Conservation (phyloP, 1,140 invertebrate genomes). For the Ceratina calcarata region DNA sequence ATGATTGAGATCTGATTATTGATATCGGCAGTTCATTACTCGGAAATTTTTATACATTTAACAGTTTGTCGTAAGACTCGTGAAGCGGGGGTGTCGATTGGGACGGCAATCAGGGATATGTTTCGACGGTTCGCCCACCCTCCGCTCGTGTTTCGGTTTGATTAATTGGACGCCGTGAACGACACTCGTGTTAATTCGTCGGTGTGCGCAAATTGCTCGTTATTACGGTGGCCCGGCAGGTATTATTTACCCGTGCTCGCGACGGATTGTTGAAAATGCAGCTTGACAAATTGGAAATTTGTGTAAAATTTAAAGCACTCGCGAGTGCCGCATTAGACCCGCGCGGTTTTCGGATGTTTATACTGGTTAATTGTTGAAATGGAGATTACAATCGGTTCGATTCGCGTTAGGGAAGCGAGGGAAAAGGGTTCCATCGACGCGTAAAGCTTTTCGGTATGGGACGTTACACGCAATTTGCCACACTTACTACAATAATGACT, state of each 20-base stretch:
- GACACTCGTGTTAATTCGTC: slow-evolving; percentile 21
- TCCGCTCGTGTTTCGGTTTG: not conserved
- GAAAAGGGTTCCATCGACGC: slow-evolving; percentile 21
- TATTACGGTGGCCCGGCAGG: not conserved
- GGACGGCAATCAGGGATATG: too few species aligned
- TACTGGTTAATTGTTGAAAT: slow-evolving; percentile 11
- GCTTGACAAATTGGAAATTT: slow-evolving; percentile 15
- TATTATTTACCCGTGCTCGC: not conserved
- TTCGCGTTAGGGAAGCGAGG: not conserved
- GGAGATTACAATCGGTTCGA: not conserved
- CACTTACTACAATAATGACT: slow-evolving; percentile 71
- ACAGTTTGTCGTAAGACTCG: not conserved
- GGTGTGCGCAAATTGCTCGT: slow-evolving; percentile 1
- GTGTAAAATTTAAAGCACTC: not conserved
- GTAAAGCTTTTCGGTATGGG: slow-evolving; percentile 49
- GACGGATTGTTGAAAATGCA: slow-evolving; percentile 8
- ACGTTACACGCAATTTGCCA: slow-evolving; percentile 77
- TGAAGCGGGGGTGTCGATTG: too few species aligned
- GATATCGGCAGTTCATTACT: too few species aligned
- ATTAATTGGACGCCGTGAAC: slow-evolving; percentile 33
- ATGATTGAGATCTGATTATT: too few species aligned
- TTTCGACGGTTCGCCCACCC: not conserved
- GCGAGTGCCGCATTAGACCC: not conserved
- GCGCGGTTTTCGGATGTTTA: not conserved
- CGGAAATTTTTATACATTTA: too few species aligned